Base-by-base conservation (phyloP, 2,888 invertebrate species). In the Panorpa germanica region DNA sequence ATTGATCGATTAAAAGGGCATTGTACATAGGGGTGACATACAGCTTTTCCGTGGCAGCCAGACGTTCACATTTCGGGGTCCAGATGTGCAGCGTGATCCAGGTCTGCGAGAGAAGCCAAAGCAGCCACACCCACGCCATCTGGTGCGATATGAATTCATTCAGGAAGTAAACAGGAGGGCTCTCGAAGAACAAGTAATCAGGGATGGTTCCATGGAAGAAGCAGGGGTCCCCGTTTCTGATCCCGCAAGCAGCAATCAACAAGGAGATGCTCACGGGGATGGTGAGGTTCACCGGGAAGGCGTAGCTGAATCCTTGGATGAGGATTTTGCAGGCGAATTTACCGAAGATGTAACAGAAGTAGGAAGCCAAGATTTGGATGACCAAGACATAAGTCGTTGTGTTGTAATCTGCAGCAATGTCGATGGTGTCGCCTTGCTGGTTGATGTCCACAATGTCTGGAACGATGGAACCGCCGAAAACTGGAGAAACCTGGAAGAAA, bases 71-170 rank as follows among this genome's bases (percentile, higher is more conserved):
- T 58, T 91, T 90, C 4, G 96, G 96, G 3, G 83, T 88, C 95
- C 95, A 98, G 38, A 96, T 86, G 46, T 98, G 95, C 34, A 93
- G 61, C 0, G 91, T 83, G 31, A 95, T 82, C 90, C 96, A 95
- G 0, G 90, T 83, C 55, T 96, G 95, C 2, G 91, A 91, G 3
- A 93, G 51, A 31, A 93, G 55, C 86, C 95, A 90, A 8, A 90
- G 49, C 31, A 90, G 53, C 90, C 90, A 90, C 6, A 86, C 70
- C 86, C 90, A 88, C 1, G 81, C 83, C 63, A 88, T 82, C 64
- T 85, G 81, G 39, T 75, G 72, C 1, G 76, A 70, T 31, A 85
- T 71, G 48, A 82, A 85, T 44, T 83, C 81, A 42, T 77, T 78
- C 14, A 88, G 61, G 41, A 77, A 73, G 40, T 78, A 75, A 8